These are phyloP conservation scores for Polypterus senegalus DNA, from an alignment of 2,113 vertebrate species.

Conservation along the genomic window DNA sequence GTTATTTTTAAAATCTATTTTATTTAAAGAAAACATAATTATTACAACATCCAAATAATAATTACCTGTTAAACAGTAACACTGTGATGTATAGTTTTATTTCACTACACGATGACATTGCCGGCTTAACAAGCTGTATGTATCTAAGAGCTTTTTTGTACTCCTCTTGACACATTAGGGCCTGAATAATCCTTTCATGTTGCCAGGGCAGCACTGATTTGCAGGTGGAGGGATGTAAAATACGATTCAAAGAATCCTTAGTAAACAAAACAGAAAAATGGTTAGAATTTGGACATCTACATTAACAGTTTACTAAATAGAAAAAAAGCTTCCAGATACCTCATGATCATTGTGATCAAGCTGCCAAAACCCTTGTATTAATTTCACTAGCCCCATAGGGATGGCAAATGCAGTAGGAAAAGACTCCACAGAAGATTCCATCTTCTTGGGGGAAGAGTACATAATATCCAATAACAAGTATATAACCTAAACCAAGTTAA, in stretches of 20 bases:
- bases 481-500: slow-evolving; percentile 57
- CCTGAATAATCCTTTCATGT: slow-evolving; percentile 68
- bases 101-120: slow-evolving; percentile 49
- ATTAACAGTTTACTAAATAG: background rate
- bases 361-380: slow-evolving; percentile 85
- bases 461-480: slow-evolving; percentile 88
- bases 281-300: background rate
- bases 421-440: slow-evolving; percentile 61
- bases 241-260: slow-evolving; percentile 73
- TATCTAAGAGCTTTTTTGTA: slow-evolving; percentile 70
- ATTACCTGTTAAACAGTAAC: slow-evolving; percentile 76
- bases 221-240: slow-evolving; percentile 75
- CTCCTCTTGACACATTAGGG: slow-evolving; percentile 79
- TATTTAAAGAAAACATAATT: too few relatives aligned
- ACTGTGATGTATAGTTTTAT: slow-evolving; percentile 75
- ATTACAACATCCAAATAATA: background rate
- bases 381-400: slow-evolving; percentile 75
- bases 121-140: slow-evolving; percentile 67
- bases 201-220: slow-evolving; percentile 70
- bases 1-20: too few relatives aligned
- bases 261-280: background rate
- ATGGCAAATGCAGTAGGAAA: slow-evolving; percentile 81
- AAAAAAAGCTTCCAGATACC: slow-evolving; percentile 40
- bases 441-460: slow-evolving; percentile 72
- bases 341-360: slow-evolving; percentile 84